Base-by-base conservation (phyloP, 2,113 vertebrate species). In the Mobula birostris region DNA sequence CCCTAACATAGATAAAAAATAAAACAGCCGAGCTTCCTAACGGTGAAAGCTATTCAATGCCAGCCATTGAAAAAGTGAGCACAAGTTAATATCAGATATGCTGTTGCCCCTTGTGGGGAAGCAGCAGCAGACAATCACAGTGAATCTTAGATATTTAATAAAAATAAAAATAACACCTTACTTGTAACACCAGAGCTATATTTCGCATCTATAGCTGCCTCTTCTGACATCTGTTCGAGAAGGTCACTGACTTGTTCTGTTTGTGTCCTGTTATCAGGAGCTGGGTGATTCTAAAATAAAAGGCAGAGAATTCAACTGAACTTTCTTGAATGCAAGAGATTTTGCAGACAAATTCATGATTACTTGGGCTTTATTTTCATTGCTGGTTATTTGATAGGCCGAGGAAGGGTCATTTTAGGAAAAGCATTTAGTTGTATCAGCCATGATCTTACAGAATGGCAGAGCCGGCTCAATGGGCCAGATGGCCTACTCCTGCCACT, bases 161-260 rank as follows among this genome's bases (percentile, higher is more conserved):
- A 48, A 48, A 48, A 48, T 48, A 48, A 48, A 2, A 48, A 48
- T 48, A 70, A 15, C 21, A 93, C 48, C 32, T 63, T 87, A 85
- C 94, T 97, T 96, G 95, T 94, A 95, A 94, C 36, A 94, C 95
- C 95, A 95, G 95, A 94, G 94, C 96, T 95, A 48, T 94, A 94
- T 87, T 94, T 95, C 82, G 97, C 95, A 95, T 99, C 98, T 95
- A 99, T 98, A 94, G 96, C 96, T 95, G 97, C 96, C 95, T 99
- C 98, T 56, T 98, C 98, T 36, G 97, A 95, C 96, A 99, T 96
- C 12, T 98, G 98, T 94, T 95, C 97, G 94, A 99, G 96, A 78
- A 99, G 96, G 95, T 98, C 98, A 95, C 98, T 97, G 6, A 97
- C 95, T 96, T 97, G 97, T 96, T 99, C 97, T 12, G 96, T 96